Percentiles rank a stretch among this genome's conserved stretches.
These are phyloP conservation scores for Frieseomelitta varia DNA, from an alignment of 1,140 invertebrate species.

Conservation along the genomic window DNA sequence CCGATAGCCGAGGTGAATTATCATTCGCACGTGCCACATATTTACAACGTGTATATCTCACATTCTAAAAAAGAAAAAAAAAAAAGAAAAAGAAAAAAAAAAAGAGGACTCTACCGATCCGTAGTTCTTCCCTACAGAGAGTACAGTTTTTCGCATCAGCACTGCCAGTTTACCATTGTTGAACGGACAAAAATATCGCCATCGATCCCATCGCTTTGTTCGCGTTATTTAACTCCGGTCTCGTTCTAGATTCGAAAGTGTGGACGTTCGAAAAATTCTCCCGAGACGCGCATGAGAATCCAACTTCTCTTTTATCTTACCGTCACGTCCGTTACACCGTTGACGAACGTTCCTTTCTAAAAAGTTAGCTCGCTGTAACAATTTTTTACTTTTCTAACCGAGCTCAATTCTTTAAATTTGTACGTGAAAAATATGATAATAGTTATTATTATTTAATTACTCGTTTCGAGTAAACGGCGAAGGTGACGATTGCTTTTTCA, in stretches of 20 bases:
- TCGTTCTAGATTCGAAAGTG: background rate
- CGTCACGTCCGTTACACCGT: too few species aligned
- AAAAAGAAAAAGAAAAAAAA: too few species aligned
- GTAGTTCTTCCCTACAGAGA: constrained; percentile 45
- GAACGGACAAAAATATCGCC: background rate
- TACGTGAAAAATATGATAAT: too few species aligned
- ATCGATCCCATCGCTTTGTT: constrained; percentile 10
- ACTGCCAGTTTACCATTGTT: constrained; percentile 54
- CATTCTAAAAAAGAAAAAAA: constrained; percentile 19
- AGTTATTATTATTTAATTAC: too few species aligned
- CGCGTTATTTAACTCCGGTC: constrained; percentile 13
- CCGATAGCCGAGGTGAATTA: background rate
- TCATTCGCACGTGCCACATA: constrained; percentile 41
- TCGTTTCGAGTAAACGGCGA: too few species aligned
- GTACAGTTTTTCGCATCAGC: constrained; percentile 48
- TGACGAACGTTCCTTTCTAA: background rate
- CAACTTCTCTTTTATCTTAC: too few species aligned
- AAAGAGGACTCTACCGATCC: constrained; percentile 26
- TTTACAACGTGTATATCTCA: constrained; percentile 39
- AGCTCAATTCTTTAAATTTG: too few species aligned
- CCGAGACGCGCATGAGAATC: background rate
- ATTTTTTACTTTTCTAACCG: background rate
- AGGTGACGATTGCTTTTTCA: too few species aligned
- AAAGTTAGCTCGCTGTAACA: background rate
- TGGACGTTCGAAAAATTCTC: background rate